Evolutionary conservation across 2,113 vertebrate genomes (phyloP).

Genomic region (Melierax canorus): DNA sequence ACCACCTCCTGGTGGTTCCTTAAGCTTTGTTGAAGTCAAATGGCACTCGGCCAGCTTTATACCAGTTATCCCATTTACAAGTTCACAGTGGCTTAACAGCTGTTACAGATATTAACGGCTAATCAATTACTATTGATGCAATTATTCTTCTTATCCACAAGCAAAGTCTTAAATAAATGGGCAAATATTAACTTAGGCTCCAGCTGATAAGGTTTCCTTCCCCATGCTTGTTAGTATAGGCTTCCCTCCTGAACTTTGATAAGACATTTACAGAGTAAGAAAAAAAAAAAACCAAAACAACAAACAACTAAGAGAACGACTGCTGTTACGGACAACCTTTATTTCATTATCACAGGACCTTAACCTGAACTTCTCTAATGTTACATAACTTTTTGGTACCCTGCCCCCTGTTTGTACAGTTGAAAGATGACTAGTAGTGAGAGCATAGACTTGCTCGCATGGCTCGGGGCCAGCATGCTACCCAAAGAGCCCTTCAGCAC

Average conservation of each 20-base stretch:
- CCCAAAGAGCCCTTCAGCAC: background rate
- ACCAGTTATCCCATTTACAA: background rate
- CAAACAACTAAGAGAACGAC: background rate
- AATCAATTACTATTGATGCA: background rate
- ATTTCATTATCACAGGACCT: background rate
- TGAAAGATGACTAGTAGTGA: background rate
- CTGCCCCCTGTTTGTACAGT: background rate
- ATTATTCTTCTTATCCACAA: background rate
- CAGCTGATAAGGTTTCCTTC: slow-evolving; percentile 10
- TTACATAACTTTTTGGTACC: background rate
- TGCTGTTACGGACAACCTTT: background rate
- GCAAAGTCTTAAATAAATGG: slow-evolving; percentile 24
- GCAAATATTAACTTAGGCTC: slow-evolving; percentile 53
- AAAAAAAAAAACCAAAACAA: background rate
- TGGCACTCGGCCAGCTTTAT: background rate
- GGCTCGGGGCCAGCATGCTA: background rate
- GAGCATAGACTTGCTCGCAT: background rate
- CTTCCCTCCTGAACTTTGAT: slow-evolving; percentile 30
- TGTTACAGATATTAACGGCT: background rate
- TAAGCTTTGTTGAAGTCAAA: background rate
- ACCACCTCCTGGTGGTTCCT: background rate
- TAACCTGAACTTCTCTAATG: background rate
- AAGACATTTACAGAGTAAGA: background rate
- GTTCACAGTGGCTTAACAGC: background rate
- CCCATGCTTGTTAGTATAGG: background rate